Conservation (phyloP, 2,797 vertebrate species). For the Mus caroli region DNA sequence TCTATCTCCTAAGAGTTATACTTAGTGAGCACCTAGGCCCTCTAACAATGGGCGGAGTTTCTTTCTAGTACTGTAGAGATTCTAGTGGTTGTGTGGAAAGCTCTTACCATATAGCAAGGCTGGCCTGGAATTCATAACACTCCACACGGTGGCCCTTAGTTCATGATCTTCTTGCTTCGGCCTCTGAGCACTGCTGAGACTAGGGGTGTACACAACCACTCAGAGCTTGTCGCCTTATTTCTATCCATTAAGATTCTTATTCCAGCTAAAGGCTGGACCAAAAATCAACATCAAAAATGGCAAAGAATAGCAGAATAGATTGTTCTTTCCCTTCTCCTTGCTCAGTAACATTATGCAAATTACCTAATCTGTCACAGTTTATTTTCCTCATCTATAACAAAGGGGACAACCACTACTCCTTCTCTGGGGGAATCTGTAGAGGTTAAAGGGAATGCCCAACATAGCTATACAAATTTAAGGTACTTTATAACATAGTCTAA, state of each 20-base stretch:
- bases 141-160: neutral
- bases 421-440: neutral
- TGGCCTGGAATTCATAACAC: neutral
- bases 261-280: conserved; percentile 6
- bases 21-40: neutral
- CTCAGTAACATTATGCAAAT: neutral
- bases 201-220: neutral
- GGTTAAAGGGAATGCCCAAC: neutral
- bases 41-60: conserved; percentile 7
- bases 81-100: neutral
- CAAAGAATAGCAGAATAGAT: neutral
- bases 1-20: neutral
- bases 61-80: neutral
- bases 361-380: neutral
- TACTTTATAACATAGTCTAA: neutral
- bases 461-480: neutral
- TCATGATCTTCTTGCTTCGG: neutral
- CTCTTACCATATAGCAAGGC: neutral
- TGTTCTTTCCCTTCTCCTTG: neutral
- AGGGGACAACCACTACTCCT: no score
- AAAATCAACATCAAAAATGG: conserved; percentile 18
- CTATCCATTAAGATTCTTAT: conserved; percentile 41
- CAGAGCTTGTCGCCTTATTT: neutral
- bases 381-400: neutral
- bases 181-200: neutral